Evolutionary conservation across 2,797 vertebrate genomes (phyloP).

Genomic region (Syndactyla subalaris): DNA sequence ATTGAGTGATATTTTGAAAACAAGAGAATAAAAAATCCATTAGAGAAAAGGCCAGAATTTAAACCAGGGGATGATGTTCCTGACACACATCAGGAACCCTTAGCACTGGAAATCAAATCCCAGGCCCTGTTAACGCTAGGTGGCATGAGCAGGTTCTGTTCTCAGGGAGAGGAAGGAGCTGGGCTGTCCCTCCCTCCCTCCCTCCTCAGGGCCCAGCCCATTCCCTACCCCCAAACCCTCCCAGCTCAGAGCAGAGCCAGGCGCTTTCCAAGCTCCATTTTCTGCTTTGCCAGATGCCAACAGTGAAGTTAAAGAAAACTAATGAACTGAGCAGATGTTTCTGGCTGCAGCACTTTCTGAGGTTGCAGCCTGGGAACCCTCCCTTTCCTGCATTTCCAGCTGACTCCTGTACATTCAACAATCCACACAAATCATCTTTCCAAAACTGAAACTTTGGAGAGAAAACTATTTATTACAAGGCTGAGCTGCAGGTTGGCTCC

Average conservation of each 20-base stretch:
- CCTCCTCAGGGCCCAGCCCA: background rate
- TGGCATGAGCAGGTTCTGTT: slow-evolving; percentile 13
- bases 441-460: background rate
- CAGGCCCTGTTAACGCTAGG: background rate
- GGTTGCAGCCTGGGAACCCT: background rate
- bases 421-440: background rate
- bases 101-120: too few species aligned
- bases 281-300: background rate
- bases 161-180: background rate
- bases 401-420: accelerated
- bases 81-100: background rate
- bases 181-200: background rate
- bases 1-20: background rate
- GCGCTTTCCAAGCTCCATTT: background rate
- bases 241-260: background rate
- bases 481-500: background rate
- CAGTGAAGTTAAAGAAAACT: background rate
- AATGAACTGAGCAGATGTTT: background rate
- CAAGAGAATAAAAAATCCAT: background rate
- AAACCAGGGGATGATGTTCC: background rate
- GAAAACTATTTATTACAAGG: background rate
- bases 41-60: background rate
- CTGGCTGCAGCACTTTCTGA: background rate
- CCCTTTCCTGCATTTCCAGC: background rate
- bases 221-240: background rate